Evolutionary conservation across 2,888 invertebrate species (phyloP).

Genomic region (Allolobophora icterica): DNA sequence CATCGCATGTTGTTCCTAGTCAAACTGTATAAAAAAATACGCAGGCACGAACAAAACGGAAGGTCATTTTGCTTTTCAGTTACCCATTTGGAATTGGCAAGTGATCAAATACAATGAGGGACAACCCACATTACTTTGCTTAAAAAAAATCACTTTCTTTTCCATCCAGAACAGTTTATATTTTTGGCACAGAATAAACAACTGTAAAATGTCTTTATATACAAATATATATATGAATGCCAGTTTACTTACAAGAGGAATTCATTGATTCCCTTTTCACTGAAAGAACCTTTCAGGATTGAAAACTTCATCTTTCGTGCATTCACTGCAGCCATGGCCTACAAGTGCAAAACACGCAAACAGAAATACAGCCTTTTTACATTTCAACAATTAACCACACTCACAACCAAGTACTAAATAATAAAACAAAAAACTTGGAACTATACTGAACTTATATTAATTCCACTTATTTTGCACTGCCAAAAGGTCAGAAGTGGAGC

Average conservation of each 20-base stretch:
- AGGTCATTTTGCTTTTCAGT: neutral
- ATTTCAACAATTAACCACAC: neutral
- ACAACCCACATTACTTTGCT: neutral
- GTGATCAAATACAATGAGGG: neutral
- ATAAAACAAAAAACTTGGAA: neutral
- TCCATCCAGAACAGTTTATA: neutral
- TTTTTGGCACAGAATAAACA: neutral
- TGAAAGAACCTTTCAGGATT: constrained; percentile 86
- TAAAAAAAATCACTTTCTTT: neutral
- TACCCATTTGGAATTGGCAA: neutral
- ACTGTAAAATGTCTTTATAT: neutral
- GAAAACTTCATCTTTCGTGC: constrained; percentile 96
- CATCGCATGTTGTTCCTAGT: neutral
- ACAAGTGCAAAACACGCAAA: constrained; percentile 36
- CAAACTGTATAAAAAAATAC: neutral
- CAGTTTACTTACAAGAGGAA: constrained; percentile 73
- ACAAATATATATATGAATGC: neutral
- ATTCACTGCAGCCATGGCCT: constrained; percentile 93
- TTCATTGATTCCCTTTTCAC: constrained; percentile 90
- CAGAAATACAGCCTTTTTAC: neutral
- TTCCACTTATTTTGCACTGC: neutral
- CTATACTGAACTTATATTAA: no score
- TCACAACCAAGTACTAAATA: neutral
- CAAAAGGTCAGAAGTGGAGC: neutral
- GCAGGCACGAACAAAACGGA: neutral